Conservation (phyloP, 1,140 invertebrate genomes). For the Armadillidium nasatum region DNA sequence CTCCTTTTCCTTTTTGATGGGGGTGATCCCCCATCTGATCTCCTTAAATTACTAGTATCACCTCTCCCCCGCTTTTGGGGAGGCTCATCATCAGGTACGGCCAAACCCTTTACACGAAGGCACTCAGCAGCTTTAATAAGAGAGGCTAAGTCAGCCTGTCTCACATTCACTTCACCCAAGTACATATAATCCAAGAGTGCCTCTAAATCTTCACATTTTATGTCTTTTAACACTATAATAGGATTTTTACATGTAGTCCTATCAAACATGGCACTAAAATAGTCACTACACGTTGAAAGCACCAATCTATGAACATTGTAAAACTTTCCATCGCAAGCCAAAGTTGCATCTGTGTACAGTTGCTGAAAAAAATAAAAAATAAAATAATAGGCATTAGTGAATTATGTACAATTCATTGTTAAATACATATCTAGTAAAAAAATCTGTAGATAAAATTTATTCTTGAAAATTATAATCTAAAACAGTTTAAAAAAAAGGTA, state of each 20-base stretch:
- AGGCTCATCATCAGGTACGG: conserved; percentile 45
- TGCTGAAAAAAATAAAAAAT: conserved; percentile 37
- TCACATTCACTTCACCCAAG: conserved; percentile 44
- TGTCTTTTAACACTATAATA: conserved; percentile 44
- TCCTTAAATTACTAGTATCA: conserved; percentile 13
- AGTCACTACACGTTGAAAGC: conserved; percentile 44
- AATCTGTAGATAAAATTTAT: too few relatives aligned
- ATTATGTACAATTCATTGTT: too few relatives aligned
- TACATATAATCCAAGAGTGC: conserved; percentile 44
- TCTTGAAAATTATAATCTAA: too few relatives aligned
- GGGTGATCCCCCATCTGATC: conserved; percentile 21
- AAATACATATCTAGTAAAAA: too few relatives aligned
- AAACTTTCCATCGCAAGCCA: conserved; percentile 42
- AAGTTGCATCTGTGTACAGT: conserved; percentile 42
- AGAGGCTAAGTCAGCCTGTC: conserved; percentile 42
- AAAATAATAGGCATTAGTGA: neutral
- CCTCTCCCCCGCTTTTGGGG: conserved; percentile 24
- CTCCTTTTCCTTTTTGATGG: conserved; percentile 42
- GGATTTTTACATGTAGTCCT: conserved; percentile 43
- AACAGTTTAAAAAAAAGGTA: too few relatives aligned
- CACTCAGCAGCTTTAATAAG: conserved; percentile 43
- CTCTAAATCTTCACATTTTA: conserved; percentile 43
- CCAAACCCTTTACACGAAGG: conserved; percentile 41
- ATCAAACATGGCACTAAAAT: conserved; percentile 44
- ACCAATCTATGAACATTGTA: conserved; percentile 44